Conservation (phyloP, 1,140 invertebrate species). For the Atta colombica region DNA sequence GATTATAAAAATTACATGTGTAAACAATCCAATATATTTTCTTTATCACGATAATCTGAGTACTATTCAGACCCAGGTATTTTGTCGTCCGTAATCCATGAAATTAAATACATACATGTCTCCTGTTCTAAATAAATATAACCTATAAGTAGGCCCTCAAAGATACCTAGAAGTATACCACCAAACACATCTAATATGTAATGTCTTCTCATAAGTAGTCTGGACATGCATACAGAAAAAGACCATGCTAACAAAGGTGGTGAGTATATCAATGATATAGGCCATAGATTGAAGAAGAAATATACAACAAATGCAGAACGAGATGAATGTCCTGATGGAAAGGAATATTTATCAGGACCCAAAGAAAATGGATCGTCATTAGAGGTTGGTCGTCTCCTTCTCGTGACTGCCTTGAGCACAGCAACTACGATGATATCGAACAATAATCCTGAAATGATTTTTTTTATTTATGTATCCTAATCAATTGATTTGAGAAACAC, state of each 20-base stretch:
- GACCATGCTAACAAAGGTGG: constrained; percentile 92
- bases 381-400: constrained; percentile 91
- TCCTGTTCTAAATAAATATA: constrained; percentile 90
- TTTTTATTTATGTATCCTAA: background rate
- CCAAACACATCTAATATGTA: constrained; percentile 94
- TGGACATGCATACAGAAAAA: constrained; percentile 91
- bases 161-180: constrained; percentile 92
- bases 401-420: constrained; percentile 92
- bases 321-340: constrained; percentile 98
- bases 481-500: background rate
- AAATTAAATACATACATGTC: constrained; percentile 86
- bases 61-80: constrained; percentile 85
- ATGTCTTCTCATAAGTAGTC: constrained; percentile 94
- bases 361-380: constrained; percentile 89
- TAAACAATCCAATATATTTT: constrained; percentile 1
- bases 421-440: constrained; percentile 95
- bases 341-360: constrained; percentile 96
- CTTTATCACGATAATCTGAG: background rate
- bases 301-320: constrained; percentile 92
- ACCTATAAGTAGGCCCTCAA: constrained; percentile 90
- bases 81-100: constrained; percentile 87
- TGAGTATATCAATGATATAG: constrained; percentile 88
- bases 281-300: constrained; percentile 90
- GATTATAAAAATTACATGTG: background rate
- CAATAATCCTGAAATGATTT: constrained; percentile 90